Percentiles rank a stretch among this genome's conserved stretches.
Conservation (phyloP, 2,888 invertebrate genomes). For the Congeria kusceri region DNA sequence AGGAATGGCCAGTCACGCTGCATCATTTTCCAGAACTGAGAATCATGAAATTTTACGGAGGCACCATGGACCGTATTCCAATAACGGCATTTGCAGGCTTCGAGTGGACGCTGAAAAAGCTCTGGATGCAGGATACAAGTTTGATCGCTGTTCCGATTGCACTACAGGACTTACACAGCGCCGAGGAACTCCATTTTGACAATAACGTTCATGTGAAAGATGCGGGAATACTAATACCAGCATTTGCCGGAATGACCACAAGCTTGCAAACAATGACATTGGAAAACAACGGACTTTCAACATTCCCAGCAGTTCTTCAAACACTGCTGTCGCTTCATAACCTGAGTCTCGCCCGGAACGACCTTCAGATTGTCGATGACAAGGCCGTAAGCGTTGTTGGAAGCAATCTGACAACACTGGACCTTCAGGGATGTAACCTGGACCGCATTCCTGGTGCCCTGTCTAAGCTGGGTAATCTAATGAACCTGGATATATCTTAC, state of each 20-base stretch:
- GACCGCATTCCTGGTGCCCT: constrained; percentile 66
- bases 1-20: constrained; percentile 55
- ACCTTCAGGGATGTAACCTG: constrained; percentile 57
- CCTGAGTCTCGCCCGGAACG: constrained; percentile 59
- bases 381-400: constrained; percentile 49
- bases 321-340: constrained; percentile 51
- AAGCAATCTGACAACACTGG: constrained; percentile 52
- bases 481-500: constrained; percentile 57
- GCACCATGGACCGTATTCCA: constrained; percentile 48
- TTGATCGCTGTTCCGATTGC: constrained; percentile 59
- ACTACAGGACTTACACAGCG: constrained; percentile 49
- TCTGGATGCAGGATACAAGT: constrained; percentile 58
- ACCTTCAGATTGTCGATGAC: constrained; percentile 65
- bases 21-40: constrained; percentile 58
- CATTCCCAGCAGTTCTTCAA: constrained; percentile 59
- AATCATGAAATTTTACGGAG: constrained; percentile 54
- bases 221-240: constrained; percentile 63
- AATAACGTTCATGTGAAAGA: constrained; percentile 60
- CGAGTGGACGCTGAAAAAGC: constrained; percentile 55
- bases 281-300: constrained; percentile 62
- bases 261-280: constrained; percentile 46
- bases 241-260: constrained; percentile 54
- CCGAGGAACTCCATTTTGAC: constrained; percentile 62
- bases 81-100: constrained; percentile 62
- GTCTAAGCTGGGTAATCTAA: constrained; percentile 41